A percentile compares a stretch with the other conserved stretches of the same genome.
These are phyloP conservation scores for Ciconia boyciana DNA, from an alignment of 2,113 vertebrate genomes.

Conservation along the genomic window DNA sequence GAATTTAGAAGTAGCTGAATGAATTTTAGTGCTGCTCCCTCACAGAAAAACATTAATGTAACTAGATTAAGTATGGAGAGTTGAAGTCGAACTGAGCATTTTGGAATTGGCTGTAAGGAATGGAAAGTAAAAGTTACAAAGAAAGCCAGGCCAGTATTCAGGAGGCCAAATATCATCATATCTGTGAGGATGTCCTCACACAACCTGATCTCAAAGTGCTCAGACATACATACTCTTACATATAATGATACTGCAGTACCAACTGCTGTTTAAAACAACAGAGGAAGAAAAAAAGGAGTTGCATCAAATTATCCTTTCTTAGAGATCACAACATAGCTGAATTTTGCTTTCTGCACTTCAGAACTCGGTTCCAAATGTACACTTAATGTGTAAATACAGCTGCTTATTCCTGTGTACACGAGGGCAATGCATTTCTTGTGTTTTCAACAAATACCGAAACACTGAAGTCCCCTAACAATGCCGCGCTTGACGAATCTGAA, in stretches of 20 bases:
- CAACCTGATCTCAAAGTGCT: not conserved
- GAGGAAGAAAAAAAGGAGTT: not conserved
- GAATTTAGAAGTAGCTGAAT: not conserved
- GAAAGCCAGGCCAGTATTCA: not conserved
- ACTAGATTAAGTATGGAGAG: not conserved
- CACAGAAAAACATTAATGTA: not conserved
- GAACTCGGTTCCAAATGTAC: not conserved
- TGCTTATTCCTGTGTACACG: not conserved
- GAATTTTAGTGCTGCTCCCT: not conserved
- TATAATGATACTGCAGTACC: not conserved
- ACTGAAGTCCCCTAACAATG: slow-evolving; percentile 60
- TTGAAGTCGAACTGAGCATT: not conserved
- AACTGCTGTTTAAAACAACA: not conserved
- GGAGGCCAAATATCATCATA: not conserved
- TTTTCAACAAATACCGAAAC: slow-evolving; percentile 54
- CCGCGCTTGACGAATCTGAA: slow-evolving; percentile 57
- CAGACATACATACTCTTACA: not conserved
- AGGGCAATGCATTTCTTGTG: not conserved
- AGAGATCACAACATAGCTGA: not conserved
- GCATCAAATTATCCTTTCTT: not conserved
- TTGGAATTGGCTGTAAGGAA: not conserved
- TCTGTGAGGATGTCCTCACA: not conserved
- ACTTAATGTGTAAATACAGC: not conserved
- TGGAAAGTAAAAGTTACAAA: not conserved
- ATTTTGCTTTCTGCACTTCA: slow-evolving; percentile 3